A percentile compares a stretch with the other conserved stretches of the same genome.
phyloP scores from a whole-genome alignment of 2,888 invertebrate genomes.

The Mesochorus sp. region DNA sequence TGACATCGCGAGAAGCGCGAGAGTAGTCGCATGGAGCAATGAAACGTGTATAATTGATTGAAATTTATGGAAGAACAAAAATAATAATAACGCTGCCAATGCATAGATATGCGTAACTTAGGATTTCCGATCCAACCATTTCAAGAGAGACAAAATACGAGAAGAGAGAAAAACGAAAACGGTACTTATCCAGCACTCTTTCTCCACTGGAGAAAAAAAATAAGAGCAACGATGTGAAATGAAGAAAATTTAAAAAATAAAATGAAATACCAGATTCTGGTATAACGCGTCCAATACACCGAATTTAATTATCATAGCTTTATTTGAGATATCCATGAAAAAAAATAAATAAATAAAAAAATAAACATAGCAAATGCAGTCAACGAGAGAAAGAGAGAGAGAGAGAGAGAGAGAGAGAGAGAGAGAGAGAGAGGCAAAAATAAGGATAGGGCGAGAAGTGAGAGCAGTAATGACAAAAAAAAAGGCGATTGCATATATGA shows the following conservation, averaged over 20 bases:
- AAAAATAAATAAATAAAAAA: constrained; percentile 26
- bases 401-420: not conserved
- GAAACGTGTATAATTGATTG: not conserved
- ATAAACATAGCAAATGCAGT: constrained; percentile 31
- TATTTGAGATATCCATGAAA: constrained; percentile 68
- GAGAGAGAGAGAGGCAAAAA: not conserved
- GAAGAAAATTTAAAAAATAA: constrained; percentile 61
- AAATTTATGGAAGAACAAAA: constrained; percentile 25
- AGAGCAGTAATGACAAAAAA: constrained; percentile 55
- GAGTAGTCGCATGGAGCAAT: not conserved
- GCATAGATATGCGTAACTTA: constrained; percentile 63
- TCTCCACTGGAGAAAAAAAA: constrained; percentile 65
- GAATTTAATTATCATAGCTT: constrained; percentile 75
- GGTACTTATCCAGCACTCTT: constrained; percentile 74
- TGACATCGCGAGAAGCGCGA: not conserved
- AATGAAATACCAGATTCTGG: constrained; percentile 75
- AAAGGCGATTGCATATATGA: too few species aligned
- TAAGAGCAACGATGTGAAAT: constrained; percentile 51
- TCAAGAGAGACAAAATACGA: not conserved
- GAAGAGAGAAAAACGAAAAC: constrained; percentile 47
- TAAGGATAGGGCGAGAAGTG: constrained; percentile 29
- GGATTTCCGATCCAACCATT: constrained; percentile 54
- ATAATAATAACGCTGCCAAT: constrained; percentile 67
- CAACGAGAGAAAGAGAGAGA: not conserved
- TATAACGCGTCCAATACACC: constrained; percentile 79